Percentiles rank a stretch among this genome's conserved stretches.
These are phyloP conservation scores for Xenentodon cancila DNA, from an alignment of 2,797 vertebrate genomes.

Conservation along the genomic window DNA sequence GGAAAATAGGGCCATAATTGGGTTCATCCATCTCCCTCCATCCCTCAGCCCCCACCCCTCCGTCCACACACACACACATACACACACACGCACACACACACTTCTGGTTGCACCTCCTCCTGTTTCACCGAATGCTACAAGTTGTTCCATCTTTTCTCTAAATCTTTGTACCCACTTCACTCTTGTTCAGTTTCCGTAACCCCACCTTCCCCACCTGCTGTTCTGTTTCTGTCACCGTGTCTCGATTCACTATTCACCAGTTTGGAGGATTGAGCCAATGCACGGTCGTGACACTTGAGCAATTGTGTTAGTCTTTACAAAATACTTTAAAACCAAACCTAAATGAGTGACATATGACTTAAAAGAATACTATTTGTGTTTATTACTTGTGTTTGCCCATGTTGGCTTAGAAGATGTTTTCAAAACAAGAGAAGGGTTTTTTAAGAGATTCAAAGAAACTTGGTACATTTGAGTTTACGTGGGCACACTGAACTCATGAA, in stretches of 20 bases:
- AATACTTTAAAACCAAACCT: not conserved
- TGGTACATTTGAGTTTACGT: not conserved
- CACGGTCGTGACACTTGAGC: too few relatives aligned
- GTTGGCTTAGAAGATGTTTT: too few relatives aligned
- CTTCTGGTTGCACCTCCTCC: slow-evolving; percentile 5
- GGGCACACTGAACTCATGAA: not conserved
- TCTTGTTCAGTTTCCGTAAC: slow-evolving; percentile 1
- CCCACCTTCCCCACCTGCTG: too few relatives aligned
- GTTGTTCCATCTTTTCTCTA: slow-evolving; percentile 29
- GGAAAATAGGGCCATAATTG: slow-evolving; percentile 79
- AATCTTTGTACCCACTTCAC: slow-evolving; percentile 8
- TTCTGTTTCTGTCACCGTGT: not conserved
- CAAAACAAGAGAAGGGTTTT: not conserved
- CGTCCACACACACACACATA: too few relatives aligned
- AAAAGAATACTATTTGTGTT: not conserved
- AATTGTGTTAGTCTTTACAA: not conserved
- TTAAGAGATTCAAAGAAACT: not conserved
- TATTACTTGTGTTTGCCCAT: not conserved
- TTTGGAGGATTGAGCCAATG: too few relatives aligned
- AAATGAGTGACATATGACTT: not conserved
- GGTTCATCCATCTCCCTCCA: slow-evolving; percentile 78
- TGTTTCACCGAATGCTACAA: slow-evolving; percentile 12
- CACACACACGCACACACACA: slow-evolving; percentile 1
- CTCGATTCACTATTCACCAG: not conserved
- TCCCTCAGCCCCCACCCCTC: slow-evolving; percentile 11